Base-by-base conservation (phyloP, 1,140 invertebrate genomes). In the Brachionus plicatilis region DNA sequence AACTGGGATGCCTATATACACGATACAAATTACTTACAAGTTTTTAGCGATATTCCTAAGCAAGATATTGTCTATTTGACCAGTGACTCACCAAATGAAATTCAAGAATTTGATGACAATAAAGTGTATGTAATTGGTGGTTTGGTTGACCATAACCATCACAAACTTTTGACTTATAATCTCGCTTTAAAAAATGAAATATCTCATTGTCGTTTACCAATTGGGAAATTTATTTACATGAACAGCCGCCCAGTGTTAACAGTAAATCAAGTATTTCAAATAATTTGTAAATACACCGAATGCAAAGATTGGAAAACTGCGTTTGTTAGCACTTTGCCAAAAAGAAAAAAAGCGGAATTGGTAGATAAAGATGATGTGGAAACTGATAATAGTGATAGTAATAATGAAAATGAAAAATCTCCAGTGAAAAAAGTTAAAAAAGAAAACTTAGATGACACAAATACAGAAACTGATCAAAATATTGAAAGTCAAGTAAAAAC, bases 121-220 rank as follows among this genome's bases (percentile, higher is more conserved):
- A 94, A 93, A 88, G 92, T 93, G 56, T 98, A 98, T 87, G 92
- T 99, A 53, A 99, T 99, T 90, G 97, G 97, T 60, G 97, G 96
- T 72, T 90, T 99, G 17, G 95, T 99, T 0, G 97, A 99, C 91
- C 97, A 99, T 88, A 99, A 99, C 91, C 60, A 70, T 29, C 85
- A 84, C 65, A 84, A 85, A 60, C 24, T 75, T 37, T 45, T 96
- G 17, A 97, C 95, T 89, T 92, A 94, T 88, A 92, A 93, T 86
- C 90, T 94, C 86, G 96, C 97, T 17, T 86, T 90, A 56, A 92
- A 95, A 88, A 93, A 93, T 88, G 93, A 93, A 20, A 91, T 97
- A 12, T 88, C 88, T 85, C 96, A 98, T 90, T 96, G 93, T 0
- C 92, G 94, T 87, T 90, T 99, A 47, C 96, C 97, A 0, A 92